phyloP scores from a whole-genome alignment of 1,140 invertebrate species.

The Plodia interpunctella region DNA sequence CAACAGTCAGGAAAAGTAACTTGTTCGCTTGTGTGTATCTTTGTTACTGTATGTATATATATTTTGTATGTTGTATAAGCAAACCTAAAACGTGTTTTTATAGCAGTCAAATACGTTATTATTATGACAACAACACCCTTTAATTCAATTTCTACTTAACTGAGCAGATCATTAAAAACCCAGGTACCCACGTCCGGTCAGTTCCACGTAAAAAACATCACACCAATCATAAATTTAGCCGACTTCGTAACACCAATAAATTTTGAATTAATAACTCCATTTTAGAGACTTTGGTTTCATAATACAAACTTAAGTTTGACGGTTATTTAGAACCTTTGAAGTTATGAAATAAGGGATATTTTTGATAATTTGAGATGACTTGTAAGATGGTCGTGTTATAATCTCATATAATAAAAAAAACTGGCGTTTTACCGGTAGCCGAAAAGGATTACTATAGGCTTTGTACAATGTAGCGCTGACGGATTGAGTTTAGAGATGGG shows the following conservation, averaged over 20 bases:
- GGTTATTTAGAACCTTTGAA: not conserved
- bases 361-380: not conserved
- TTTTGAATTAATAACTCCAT: slow-evolving; percentile 56
- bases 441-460: slow-evolving; percentile 60
- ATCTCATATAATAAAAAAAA: slow-evolving; percentile 50
- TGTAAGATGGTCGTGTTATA: slow-evolving; percentile 19
- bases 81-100: not conserved
- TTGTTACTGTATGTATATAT: too few species aligned
- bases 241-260: slow-evolving; percentile 55
- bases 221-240: slow-evolving; percentile 39
- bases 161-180: slow-evolving; percentile 18
- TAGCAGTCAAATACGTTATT: not conserved
- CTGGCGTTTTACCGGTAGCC: slow-evolving; percentile 54
- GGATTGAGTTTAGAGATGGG: slow-evolving; percentile 34
- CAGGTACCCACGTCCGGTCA: slow-evolving; percentile 37
- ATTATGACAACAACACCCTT: not conserved
- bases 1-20: too few species aligned
- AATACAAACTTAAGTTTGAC: not conserved
- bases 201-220: slow-evolving; percentile 22
- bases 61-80: too few species aligned
- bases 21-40: too few species aligned
- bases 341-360: not conserved
- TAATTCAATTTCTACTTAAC: slow-evolving; percentile 10
- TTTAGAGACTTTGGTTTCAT: slow-evolving; percentile 21
- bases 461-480: slow-evolving; percentile 48